Evolutionary conservation across 2,888 invertebrate species (phyloP).

Genomic region (Ischnura elegans): DNA sequence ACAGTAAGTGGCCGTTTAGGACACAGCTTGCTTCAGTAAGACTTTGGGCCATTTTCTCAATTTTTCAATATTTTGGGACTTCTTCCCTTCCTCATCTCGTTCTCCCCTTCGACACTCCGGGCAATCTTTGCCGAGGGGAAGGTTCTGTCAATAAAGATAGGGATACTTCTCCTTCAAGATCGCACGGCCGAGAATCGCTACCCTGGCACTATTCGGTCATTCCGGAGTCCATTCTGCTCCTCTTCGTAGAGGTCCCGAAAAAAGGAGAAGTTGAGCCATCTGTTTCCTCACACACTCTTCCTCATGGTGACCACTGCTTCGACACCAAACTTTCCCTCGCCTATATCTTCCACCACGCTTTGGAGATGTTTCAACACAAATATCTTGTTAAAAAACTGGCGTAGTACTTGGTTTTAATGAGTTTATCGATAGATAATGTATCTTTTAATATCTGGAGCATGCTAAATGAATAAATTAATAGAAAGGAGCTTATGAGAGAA

Average conservation of each 20-base stretch:
- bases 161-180: conserved; percentile 43
- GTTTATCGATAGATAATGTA: too few relatives aligned
- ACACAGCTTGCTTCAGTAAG: neutral
- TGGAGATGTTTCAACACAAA: too few relatives aligned
- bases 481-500: too few relatives aligned
- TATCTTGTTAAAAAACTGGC: too few relatives aligned
- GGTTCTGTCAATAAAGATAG: conserved; percentile 53
- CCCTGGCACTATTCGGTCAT: conserved; percentile 25
- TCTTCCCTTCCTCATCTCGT: neutral
- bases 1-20: neutral
- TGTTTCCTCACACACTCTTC: neutral
- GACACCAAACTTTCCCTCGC: neutral
- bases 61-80: conserved; percentile 22
- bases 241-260: neutral
- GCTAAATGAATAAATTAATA: too few relatives aligned
- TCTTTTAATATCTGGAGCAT: too few relatives aligned
- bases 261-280: conserved; percentile 46
- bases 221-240: conserved; percentile 43
- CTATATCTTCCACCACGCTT: too few relatives aligned
- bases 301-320: neutral
- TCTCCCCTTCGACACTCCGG: neutral
- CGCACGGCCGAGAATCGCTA: conserved; percentile 14
- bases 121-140: neutral
- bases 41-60: conserved; percentile 28
- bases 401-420: too few relatives aligned